Evolutionary conservation across 2,113 vertebrate genomes (phyloP).

Genomic region (Crotophaga sulcirostris): DNA sequence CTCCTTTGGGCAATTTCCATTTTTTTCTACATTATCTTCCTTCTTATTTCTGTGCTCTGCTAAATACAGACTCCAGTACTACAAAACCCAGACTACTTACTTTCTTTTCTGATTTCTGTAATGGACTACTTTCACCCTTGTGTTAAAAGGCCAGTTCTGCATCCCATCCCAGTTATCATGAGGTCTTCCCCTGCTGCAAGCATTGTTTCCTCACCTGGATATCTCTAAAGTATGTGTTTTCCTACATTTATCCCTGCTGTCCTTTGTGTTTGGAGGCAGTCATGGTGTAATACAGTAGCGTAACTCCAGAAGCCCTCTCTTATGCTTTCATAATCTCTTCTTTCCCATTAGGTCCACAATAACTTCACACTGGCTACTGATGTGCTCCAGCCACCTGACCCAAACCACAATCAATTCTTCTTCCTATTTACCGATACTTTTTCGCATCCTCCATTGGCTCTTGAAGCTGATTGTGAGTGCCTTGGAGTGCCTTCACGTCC

Average conservation of each 20-base stretch:
- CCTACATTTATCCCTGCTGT: not conserved
- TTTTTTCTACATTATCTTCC: not conserved
- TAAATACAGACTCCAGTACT: not conserved
- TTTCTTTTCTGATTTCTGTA: not conserved
- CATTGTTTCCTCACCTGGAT: not conserved
- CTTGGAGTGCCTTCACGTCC: not conserved
- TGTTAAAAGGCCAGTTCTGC: not conserved
- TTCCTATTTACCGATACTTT: not conserved
- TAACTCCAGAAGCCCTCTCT: not conserved
- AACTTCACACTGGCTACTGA: not conserved
- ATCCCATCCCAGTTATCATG: not conserved
- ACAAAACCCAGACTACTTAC: not conserved
- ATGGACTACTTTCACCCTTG: not conserved
- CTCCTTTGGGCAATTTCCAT: not conserved
- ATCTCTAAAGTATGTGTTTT: not conserved
- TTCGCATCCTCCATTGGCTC: not conserved
- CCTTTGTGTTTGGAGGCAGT: not conserved
- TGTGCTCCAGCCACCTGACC: not conserved
- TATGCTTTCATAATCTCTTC: not conserved
- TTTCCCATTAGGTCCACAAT: not conserved
- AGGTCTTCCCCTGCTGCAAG: not conserved
- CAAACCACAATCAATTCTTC: not conserved
- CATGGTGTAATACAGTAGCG: not conserved
- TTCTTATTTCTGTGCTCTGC: not conserved
- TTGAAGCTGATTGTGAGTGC: not conserved